Evolutionary conservation across 2,888 invertebrate genomes (phyloP).

Genomic region (Harpagoxenus sublaevis): DNA sequence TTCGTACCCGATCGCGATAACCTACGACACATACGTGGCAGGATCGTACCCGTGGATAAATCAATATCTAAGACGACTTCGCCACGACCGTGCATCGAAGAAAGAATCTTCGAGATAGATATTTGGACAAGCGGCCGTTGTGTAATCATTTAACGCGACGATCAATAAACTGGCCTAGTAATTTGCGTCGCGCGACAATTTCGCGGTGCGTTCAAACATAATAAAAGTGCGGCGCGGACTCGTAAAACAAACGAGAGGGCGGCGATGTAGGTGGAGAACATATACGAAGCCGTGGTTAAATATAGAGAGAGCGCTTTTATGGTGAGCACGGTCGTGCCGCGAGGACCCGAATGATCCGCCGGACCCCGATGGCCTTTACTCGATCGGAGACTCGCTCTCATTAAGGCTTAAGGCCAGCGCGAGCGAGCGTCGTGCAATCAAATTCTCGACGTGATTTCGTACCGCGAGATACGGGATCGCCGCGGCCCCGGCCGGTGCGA

Average conservation of each 20-base stretch:
- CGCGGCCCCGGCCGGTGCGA: neutral
- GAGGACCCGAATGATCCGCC: slow-evolving; percentile 52
- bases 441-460: slow-evolving; percentile 67
- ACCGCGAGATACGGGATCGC: slow-evolving; percentile 11
- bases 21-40: neutral
- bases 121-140: neutral
- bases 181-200: slow-evolving; percentile 36
- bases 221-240: slow-evolving; percentile 38
- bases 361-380: slow-evolving; percentile 73
- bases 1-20: slow-evolving; percentile 56
- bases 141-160: neutral
- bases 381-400: slow-evolving; percentile 70
- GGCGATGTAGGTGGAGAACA: slow-evolving; percentile 61
- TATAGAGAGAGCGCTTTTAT: slow-evolving; percentile 76
- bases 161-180: neutral
- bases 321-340: slow-evolving; percentile 72
- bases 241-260: slow-evolving; percentile 64
- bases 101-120: neutral
- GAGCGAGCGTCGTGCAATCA: slow-evolving; percentile 47
- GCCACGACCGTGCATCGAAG: neutral
- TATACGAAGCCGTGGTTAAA: slow-evolving; percentile 70
- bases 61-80: slow-evolving; percentile 20
- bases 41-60: slow-evolving; percentile 14
- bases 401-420: slow-evolving; percentile 70
- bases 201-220: slow-evolving; percentile 42